phyloP scores from a whole-genome alignment of 2,113 vertebrate genomes.

The Seriola quinqueradiata region DNA sequence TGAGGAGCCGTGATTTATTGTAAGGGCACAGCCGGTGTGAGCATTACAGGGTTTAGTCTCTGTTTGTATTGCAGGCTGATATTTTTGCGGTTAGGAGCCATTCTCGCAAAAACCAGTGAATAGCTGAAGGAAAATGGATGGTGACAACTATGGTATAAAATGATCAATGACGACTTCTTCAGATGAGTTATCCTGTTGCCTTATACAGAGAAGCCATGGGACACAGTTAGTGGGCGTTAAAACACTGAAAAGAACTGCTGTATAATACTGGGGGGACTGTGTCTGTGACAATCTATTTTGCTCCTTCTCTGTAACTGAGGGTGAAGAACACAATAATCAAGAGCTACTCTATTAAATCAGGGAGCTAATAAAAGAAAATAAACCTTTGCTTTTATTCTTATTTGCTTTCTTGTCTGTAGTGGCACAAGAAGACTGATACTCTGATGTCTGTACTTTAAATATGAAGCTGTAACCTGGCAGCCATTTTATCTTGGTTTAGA shows the following conservation, averaged over 20 bases:
- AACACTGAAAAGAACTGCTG: not conserved
- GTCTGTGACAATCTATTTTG: not conserved
- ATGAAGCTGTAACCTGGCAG: no score
- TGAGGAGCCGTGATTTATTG: slow-evolving; percentile 67
- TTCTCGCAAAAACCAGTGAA: slow-evolving; percentile 47
- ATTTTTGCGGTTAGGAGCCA: slow-evolving; percentile 55
- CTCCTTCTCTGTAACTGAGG: not conserved
- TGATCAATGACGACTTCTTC: slow-evolving; percentile 68
- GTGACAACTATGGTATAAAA: slow-evolving; percentile 64
- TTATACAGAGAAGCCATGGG: not conserved
- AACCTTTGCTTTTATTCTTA: not conserved
- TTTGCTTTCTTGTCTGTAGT: not conserved
- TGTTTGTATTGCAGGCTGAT: slow-evolving; percentile 66
- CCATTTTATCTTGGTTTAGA: no score
- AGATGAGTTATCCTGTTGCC: slow-evolving; percentile 59
- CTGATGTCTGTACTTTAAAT: no score
- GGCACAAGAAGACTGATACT: not conserved
- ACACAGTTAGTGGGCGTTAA: slow-evolving; percentile 8
- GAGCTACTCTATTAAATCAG: not conserved
- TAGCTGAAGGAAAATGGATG: slow-evolving; percentile 53
- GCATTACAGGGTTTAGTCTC: slow-evolving; percentile 68
- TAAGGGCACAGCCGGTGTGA: slow-evolving; percentile 62
- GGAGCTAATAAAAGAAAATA: not conserved
- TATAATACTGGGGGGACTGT: not conserved
- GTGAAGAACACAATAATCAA: not conserved